A percentile compares a stretch with the other conserved stretches of the same genome.
Conservation (phyloP, 2,113 vertebrate species). For the Galemys pyrenaicus region DNA sequence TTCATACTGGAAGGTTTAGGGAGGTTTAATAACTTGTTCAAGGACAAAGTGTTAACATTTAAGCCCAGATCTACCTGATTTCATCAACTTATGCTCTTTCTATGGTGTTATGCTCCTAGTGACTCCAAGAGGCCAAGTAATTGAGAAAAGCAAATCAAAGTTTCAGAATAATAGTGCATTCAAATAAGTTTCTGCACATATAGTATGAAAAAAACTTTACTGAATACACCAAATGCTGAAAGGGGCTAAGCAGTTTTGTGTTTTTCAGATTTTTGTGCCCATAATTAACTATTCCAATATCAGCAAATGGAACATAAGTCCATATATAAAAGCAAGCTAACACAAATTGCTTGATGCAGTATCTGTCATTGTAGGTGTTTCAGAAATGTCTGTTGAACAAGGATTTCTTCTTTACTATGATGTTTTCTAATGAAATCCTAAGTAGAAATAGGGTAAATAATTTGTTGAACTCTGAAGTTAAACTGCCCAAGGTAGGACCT, state of each 20-base stretch:
- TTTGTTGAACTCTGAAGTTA: neutral
- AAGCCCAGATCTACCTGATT: neutral
- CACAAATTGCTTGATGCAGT: neutral
- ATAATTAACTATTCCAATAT: neutral
- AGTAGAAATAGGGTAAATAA: neutral
- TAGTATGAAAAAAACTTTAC: slow-evolving; percentile 33
- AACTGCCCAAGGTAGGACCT: neutral
- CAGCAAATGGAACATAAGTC: neutral
- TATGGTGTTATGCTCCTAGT: neutral
- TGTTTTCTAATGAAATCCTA: neutral
- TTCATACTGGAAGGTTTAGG: neutral
- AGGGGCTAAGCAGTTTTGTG: neutral
- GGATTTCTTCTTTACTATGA: neutral
- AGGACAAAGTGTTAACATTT: neutral
- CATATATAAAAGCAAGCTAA: neutral
- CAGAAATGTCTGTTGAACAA: neutral
- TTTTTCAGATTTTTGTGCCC: neutral
- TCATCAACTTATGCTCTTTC: neutral
- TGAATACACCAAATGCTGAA: neutral
- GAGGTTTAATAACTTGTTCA: neutral
- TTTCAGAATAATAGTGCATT: slow-evolving; percentile 15
- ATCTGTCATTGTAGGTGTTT: neutral
- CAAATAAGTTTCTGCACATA: neutral
- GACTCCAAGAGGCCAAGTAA: neutral
- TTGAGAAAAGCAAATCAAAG: neutral